Evolutionary conservation across 2,888 invertebrate genomes (phyloP).

Genomic region (Drymonia ruficornis): DNA sequence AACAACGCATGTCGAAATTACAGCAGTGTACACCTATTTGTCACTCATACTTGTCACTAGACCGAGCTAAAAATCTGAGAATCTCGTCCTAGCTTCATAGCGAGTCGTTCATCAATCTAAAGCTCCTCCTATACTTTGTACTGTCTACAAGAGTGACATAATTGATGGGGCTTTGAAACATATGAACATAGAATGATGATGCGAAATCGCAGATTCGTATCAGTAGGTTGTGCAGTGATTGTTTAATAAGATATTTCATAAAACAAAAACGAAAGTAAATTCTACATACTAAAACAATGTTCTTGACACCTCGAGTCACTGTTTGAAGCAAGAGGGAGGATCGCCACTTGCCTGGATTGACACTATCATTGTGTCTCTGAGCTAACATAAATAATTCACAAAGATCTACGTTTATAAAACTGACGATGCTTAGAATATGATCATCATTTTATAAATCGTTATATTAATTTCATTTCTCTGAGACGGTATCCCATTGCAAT

Average conservation of each 20-base stretch:
- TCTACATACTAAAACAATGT: background rate
- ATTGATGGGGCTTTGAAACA: background rate
- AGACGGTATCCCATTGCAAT: background rate
- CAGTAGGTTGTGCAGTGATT: background rate
- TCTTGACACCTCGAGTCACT: background rate
- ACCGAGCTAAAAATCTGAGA: too few species aligned
- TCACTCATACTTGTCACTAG: conserved; percentile 14
- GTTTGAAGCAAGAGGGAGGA: conserved; percentile 40
- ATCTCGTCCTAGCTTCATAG: too few species aligned
- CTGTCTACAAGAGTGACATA: background rate
- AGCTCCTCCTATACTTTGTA: background rate
- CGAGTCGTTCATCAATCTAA: conserved; percentile 9
- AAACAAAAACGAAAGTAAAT: background rate
- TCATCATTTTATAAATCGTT: background rate
- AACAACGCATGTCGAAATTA: conserved; percentile 17
- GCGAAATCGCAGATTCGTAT: background rate
- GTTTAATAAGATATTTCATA: background rate
- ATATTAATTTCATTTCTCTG: background rate
- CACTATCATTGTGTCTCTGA: conserved; percentile 45
- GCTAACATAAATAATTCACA: conserved; percentile 51
- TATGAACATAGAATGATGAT: background rate
- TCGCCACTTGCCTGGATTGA: conserved; percentile 36
- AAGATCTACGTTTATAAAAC: too few species aligned
- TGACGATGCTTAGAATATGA: background rate
- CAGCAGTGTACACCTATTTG: conserved; percentile 9